These are phyloP conservation scores for Campoletis raptor DNA, from an alignment of 2,888 invertebrate genomes.

Conservation along the genomic window DNA sequence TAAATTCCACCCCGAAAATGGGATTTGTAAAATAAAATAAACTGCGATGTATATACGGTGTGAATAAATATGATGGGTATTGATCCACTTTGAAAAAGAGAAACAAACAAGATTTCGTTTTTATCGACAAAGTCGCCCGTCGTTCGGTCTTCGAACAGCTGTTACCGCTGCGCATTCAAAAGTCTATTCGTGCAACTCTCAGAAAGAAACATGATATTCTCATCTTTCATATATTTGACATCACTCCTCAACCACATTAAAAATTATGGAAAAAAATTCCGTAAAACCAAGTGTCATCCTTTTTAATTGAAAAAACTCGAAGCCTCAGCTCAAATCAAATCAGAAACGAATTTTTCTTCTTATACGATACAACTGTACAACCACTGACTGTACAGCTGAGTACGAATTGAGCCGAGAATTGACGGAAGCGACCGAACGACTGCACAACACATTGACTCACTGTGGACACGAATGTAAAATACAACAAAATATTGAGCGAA, in stretches of 20 bases:
- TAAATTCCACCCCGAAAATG: not conserved
- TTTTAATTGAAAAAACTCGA: not conserved
- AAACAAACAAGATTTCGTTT: not conserved
- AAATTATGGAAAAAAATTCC: not conserved
- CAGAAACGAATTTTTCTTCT: not conserved
- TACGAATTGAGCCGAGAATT: slow-evolving; percentile 28
- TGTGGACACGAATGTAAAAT: not conserved
- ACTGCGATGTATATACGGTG: not conserved
- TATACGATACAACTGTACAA: not conserved
- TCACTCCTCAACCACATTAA: not conserved
- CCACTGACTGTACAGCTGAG: not conserved
- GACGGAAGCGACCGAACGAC: slow-evolving; percentile 46
- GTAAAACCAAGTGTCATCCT: not conserved
- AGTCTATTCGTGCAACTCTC: not conserved
- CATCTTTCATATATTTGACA: not conserved
- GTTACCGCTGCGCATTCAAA: not conserved
- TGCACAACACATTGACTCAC: not conserved
- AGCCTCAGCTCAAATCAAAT: not conserved
- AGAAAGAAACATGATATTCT: not conserved
- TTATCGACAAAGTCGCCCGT: not conserved
- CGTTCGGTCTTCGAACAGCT: not conserved
- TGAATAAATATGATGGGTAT: not conserved
- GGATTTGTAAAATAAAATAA: not conserved
- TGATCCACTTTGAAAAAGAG: not conserved
- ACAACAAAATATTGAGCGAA: slow-evolving; percentile 35